Conservation (phyloP, 2,113 vertebrate species). For the Dipodomys stephensi region DNA sequence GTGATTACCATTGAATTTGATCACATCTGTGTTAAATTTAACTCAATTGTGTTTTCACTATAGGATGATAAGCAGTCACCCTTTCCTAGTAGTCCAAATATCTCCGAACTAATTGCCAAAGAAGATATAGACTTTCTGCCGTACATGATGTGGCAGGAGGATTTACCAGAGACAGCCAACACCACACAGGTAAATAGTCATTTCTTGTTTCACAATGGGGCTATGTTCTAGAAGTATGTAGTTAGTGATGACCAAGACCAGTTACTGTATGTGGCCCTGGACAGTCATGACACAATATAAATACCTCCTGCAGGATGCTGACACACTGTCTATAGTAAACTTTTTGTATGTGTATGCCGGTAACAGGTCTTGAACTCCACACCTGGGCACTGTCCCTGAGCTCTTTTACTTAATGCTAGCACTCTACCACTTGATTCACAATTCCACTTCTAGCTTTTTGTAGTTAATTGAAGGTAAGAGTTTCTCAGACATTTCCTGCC, state of each 20-base stretch:
- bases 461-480: too few relatives aligned
- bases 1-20: neutral
- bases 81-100: slow-evolving; percentile 79
- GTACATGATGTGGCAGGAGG: slow-evolving; percentile 87
- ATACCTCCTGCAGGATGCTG: too few relatives aligned
- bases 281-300: neutral
- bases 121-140: slow-evolving; percentile 92
- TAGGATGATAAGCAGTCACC: slow-evolving; percentile 79
- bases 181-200: neutral
- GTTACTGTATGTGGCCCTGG: neutral
- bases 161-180: fast-evolving
- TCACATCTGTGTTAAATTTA: slow-evolving; percentile 19
- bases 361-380: too few relatives aligned
- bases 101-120: slow-evolving; percentile 87
- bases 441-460: too few relatives aligned
- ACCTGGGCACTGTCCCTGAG: too few relatives aligned
- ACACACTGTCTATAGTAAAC: neutral
- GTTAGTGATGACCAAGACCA: neutral
- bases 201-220: neutral
- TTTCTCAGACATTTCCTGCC: too few relatives aligned
- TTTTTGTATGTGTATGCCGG: too few relatives aligned
- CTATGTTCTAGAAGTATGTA: neutral
- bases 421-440: too few relatives aligned
- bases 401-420: too few relatives aligned
- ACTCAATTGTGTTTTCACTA: slow-evolving; percentile 56